phyloP scores from a whole-genome alignment of 2,113 vertebrate species.

The Tragelaphus scriptus region DNA sequence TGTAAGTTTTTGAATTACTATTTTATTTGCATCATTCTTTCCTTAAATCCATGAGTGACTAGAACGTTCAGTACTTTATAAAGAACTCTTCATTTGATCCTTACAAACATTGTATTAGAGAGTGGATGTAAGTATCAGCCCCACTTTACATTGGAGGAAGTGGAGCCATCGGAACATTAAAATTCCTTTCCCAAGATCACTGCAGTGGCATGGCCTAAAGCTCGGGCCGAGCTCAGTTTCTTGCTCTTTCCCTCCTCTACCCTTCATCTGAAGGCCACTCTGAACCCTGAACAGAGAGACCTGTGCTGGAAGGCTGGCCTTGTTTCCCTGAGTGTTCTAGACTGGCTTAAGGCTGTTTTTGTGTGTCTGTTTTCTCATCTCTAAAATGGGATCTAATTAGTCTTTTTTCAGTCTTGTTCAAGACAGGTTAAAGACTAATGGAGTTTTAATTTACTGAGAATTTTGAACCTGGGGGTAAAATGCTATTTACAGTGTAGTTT shows the following conservation, averaged over 20 bases:
- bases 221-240: neutral
- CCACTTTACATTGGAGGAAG: neutral
- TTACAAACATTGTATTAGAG: neutral
- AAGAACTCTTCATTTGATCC: neutral
- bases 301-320: neutral
- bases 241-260: neutral
- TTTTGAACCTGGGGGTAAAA: neutral
- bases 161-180: neutral
- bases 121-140: neutral
- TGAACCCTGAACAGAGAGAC: neutral
- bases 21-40: neutral
- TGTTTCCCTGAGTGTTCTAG: neutral
- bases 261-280: neutral
- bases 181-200: neutral
- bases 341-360: neutral
- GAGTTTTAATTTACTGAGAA: constrained; percentile 17
- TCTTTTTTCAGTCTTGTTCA: neutral
- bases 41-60: neutral
- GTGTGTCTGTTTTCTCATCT: neutral
- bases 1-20: neutral
- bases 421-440: neutral
- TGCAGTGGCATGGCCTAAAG: neutral
- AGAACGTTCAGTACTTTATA: neutral
- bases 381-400: neutral
- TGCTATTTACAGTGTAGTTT: neutral